Evolutionary conservation across 2,113 vertebrate species (phyloP), one percentile per base, ranked within the genome.

Genomic region (Passer domesticus): DNA sequence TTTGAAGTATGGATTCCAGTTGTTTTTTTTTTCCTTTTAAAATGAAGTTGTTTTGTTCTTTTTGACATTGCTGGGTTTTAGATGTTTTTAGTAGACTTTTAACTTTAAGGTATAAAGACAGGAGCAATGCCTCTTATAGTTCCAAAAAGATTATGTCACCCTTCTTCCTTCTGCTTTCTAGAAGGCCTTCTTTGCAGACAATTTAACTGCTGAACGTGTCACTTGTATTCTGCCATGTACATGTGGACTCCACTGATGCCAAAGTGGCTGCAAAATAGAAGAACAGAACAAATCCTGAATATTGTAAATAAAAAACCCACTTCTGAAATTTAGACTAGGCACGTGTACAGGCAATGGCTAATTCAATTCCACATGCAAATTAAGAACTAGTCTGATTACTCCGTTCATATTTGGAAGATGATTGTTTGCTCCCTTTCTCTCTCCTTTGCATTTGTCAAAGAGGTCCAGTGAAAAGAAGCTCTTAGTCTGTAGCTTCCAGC

Each of bases 241-340:
- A 15, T 0, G 0, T 79, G 37, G 17, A 12, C 7, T 7, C 10
- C 7, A 9, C 53, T 72, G 49, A 43, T 2, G 5, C 53, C 55
- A 53, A 37, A 77, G 15, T 19, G 46, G 19, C 17, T 89, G 59
- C 52, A 52, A 41, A 80, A 27, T 39, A 43, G 46, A 73, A 66
- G 23, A 78, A 44, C 13, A 79, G 37, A 50, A 60, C 64, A 56
- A 60, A 52, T 73, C 21, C 23, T 67, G n/a, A 69, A 35, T 80
- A 73, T 76, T 72, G 89, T 46, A 39, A 72, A 30, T 79, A 68
- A 69, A 41, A 6, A 8, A 0, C 0, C 6, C 15, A 46, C 13
- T 89, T 60, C 5, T 44, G 13, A 77, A 77, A 69, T 78, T 66
- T 58, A 77, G 18, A 53, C 25, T 70, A 44, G 22, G 19, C 31